Base-by-base conservation (phyloP, 37 sponge, comb jelly and placozoan species). In the Dysidea cf. avara region DNA sequence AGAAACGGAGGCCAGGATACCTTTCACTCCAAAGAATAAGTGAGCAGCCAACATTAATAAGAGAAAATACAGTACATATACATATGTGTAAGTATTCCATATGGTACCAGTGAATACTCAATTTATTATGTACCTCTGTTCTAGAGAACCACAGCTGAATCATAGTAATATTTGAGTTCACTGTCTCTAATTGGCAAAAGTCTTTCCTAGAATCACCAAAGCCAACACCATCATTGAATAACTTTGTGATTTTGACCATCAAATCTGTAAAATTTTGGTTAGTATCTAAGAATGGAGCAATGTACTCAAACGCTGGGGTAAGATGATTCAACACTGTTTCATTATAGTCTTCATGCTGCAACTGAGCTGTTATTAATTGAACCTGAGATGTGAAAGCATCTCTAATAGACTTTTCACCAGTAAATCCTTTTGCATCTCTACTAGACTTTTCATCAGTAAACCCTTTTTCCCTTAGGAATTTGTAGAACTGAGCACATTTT, bases 311-410 rank as follows among this genome's bases (percentile, higher is more conserved):
- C 6, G 95, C 95, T 24, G 84, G 84, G 48, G 63, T 74, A 52
- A 94, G 87, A 60, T 94, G 90, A 64, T 82, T 94, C n/a, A 94
- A 68, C 25, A 94, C 77, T 2, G 68, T 74, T 53, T 93, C 94
- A 53, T 93, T 93, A 76, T 93, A 93, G 67, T 93, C 90, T 53
- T 93, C 86, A 47, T 93, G 82, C 65, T 89, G 90, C 11, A 94
- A 75, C 32, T 94, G 91, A 22, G 80, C 76, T 2, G 86, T 89
- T 25, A 94, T 74, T 18, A 94, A 60, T 21, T 85, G 67, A 68
- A 78, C 77, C 64, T 91, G 82, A 68, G 81, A 88, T 9, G 30
- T 26, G 69, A 85, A 90, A 21, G 74, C 53, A 1, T 35, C 76
- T 31, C 62, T 56, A 2, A 83, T 88, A n/a, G n/a, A n/a, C n/a